Conservation (phyloP, 2,888 invertebrate species). For the Taenaris catops region DNA sequence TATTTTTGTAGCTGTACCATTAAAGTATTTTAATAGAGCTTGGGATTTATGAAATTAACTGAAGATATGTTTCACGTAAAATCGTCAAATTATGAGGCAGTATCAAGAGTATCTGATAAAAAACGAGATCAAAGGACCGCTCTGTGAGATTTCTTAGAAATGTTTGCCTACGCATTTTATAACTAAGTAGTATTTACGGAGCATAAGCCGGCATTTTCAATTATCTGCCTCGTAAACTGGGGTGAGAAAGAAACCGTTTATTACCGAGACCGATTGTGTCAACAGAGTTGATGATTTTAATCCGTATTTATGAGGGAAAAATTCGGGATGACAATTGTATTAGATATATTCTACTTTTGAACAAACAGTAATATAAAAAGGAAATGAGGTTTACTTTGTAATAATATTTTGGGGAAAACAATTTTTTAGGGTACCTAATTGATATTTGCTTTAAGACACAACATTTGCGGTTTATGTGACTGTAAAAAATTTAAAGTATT, state of each 20-base stretch:
- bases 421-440: no score
- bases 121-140: constrained; percentile 36
- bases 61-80: no score
- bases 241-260: constrained; percentile 9
- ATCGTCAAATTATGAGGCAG: constrained; percentile 3
- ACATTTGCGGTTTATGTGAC: no score
- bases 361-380: no score
- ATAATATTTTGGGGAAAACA: no score
- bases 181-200: constrained; percentile 20
- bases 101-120: constrained; percentile 8
- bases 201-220: constrained; percentile 24
- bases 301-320: constrained; percentile 6
- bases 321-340: not conserved
- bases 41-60: no score
- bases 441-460: no score
- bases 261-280: constrained; percentile 9
- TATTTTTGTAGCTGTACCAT: no score
- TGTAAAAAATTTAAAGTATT: no score
- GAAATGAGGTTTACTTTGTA: not conserved
- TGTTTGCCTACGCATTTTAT: constrained; percentile 25
- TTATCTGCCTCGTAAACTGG: constrained; percentile 20
- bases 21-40: no score
- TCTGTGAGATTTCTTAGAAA: constrained; percentile 34
- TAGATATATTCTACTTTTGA: no score
- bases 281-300: constrained; percentile 11